Conservation (phyloP, 1,140 invertebrate species). For the Uloborus diversus region DNA sequence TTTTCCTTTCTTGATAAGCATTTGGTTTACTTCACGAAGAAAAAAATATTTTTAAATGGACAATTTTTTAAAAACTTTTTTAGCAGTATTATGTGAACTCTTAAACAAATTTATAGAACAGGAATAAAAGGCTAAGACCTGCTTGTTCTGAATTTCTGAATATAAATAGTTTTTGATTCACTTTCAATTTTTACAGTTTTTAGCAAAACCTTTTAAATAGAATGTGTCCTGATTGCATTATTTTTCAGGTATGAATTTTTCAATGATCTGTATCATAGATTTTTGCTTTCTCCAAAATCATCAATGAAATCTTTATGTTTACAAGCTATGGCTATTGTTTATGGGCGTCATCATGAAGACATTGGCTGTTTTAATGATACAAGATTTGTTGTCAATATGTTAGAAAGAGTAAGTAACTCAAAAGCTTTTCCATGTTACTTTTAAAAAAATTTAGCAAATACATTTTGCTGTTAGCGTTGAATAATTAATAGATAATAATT, state of each 20-base stretch:
- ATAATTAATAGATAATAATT: background rate
- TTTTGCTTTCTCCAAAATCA: conserved; percentile 88
- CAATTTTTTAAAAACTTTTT: too few species aligned
- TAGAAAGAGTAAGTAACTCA: conserved; percentile 83
- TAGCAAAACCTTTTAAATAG: too few species aligned
- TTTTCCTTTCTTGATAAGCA: too few species aligned
- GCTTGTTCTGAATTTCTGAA: too few species aligned
- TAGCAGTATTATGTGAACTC: too few species aligned
- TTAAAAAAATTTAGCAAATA: background rate
- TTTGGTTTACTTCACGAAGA: too few species aligned
- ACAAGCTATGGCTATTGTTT: conserved; percentile 97
- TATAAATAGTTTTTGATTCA: too few species aligned
- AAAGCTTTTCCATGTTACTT: background rate
- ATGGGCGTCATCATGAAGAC: conserved; percentile 93
- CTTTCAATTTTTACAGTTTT: too few species aligned
- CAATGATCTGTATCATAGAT: conserved; percentile 97
- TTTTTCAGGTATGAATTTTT: conserved; percentile 91
- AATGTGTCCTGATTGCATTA: too few species aligned
- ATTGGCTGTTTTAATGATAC: conserved; percentile 98
- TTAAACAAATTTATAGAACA: too few species aligned
- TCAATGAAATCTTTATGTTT: conserved; percentile 96
- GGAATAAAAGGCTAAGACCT: too few species aligned
- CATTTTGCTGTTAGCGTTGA: background rate
- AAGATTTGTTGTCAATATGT: conserved; percentile 94
- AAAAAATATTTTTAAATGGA: too few species aligned